Evolutionary conservation across 2,888 invertebrate species (phyloP).

Genomic region (Conchocele bisecta): DNA sequence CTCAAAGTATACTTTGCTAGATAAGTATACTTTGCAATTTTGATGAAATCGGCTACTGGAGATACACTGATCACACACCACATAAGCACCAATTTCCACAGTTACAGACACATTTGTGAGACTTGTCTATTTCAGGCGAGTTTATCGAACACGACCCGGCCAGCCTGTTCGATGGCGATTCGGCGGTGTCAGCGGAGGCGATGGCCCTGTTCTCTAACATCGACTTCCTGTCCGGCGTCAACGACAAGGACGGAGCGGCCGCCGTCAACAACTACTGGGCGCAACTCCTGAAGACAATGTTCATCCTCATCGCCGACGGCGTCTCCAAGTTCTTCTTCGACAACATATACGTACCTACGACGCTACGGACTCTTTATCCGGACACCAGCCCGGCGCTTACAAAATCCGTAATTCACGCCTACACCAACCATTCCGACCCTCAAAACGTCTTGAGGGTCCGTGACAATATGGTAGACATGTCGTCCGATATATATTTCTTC

Average conservation of each 20-base stretch:
- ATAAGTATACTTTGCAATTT: too few species aligned
- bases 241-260: slow-evolving; percentile 35
- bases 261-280: slow-evolving; percentile 1
- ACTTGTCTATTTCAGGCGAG: too few species aligned
- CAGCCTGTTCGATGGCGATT: slow-evolving; percentile 91
- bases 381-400: not conserved
- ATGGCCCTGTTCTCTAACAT: slow-evolving; percentile 60
- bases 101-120: too few species aligned
- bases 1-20: too few species aligned
- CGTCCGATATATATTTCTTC: slow-evolving; percentile 97
- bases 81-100: too few species aligned
- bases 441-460: slow-evolving; percentile 88
- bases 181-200: slow-evolving; percentile 93
- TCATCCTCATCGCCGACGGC: slow-evolving; percentile 12
- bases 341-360: slow-evolving; percentile 5
- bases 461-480: slow-evolving; percentile 94
- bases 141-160: slow-evolving; percentile 94
- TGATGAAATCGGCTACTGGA: too few species aligned
- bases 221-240: slow-evolving; percentile 49
- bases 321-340: slow-evolving; percentile 28
- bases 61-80: too few species aligned
- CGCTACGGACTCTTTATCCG: not conserved
- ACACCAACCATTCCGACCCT: slow-evolving; percentile 25
- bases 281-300: not conserved
- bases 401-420: slow-evolving; percentile 32